Conservation (phyloP, 2,797 vertebrate species). For the Anabacerthia variegaticeps region DNA sequence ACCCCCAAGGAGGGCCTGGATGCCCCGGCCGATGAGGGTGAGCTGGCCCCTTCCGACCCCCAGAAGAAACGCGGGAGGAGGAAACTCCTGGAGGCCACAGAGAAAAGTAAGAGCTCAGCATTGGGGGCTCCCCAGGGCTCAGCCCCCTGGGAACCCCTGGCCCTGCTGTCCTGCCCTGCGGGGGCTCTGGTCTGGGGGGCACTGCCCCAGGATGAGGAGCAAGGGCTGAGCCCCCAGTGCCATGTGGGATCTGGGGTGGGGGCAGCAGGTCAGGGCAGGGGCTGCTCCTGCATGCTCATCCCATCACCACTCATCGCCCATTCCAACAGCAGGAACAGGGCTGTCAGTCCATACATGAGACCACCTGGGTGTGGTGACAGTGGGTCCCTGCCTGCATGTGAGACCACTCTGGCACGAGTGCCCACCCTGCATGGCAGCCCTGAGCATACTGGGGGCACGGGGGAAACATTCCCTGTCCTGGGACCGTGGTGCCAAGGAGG, state of each 20-base stretch:
- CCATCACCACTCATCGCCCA: rapidly evolving
- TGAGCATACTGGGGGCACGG: rapidly evolving
- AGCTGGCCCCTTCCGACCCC: slow-evolving; percentile 75
- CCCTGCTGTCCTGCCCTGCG: neutral
- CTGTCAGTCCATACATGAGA: rapidly evolving
- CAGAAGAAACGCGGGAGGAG: slow-evolving; percentile 84
- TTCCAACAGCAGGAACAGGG: neutral
- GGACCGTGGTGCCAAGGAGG: neutral
- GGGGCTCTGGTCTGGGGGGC: neutral
- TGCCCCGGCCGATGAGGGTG: slow-evolving; percentile 80
- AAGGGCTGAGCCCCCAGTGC: neutral
- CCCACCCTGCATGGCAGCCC: neutral
- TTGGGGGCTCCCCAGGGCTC: neutral
- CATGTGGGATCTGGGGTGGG: neutral
- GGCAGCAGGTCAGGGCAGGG: neutral
- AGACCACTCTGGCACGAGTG: neutral
- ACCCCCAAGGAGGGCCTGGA: slow-evolving; percentile 81
- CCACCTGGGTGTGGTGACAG: neutral
- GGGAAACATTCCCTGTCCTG: no score
- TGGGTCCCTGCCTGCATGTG: neutral
- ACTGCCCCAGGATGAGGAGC: neutral
- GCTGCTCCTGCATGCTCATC: rapidly evolving
- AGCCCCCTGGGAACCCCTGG: neutral
- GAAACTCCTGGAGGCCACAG: slow-evolving; percentile 85
- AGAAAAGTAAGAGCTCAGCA: slow-evolving; percentile 85